These are phyloP conservation scores for Pollenia angustigena DNA, from an alignment of 2,888 invertebrate species.

Conservation along the genomic window DNA sequence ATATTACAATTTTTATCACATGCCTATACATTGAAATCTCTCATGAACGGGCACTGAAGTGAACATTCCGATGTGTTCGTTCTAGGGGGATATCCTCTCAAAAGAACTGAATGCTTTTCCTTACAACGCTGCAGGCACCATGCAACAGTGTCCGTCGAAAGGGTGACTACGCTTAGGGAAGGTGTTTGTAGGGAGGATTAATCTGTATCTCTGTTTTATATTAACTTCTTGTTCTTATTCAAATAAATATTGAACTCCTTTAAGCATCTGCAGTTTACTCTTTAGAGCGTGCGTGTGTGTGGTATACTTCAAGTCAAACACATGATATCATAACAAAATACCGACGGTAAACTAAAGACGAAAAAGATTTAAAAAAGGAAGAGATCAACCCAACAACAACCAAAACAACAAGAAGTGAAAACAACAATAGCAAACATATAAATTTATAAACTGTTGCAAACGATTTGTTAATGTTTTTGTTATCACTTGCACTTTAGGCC, in stretches of 20 bases:
- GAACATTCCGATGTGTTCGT: no score
- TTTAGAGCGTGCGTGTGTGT: constrained; percentile 22
- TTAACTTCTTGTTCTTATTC: no score
- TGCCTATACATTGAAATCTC: no score
- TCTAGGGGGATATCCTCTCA: no score
- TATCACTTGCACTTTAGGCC: constrained; percentile 63
- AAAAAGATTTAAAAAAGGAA: constrained; percentile 10
- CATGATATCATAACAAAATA: background rate
- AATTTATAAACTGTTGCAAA: constrained; percentile 66
- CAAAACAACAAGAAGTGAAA: constrained; percentile 6
- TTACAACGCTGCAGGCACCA: no score
- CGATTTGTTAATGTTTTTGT: constrained; percentile 72
- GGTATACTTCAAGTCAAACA: constrained; percentile 25
- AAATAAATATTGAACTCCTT: constrained; percentile 1
- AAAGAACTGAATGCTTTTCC: no score
- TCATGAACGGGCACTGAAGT: no score
- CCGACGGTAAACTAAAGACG: constrained; percentile 35
- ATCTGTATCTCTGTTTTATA: no score
- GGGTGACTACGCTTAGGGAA: no score
- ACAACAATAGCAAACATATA: constrained; percentile 10
- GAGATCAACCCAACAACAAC: background rate
- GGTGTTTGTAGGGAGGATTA: no score
- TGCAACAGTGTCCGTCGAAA: no score
- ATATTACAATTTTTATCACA: no score
- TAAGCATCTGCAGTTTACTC: constrained; percentile 4